phyloP scores from a whole-genome alignment of 2,797 vertebrate genomes.

The Delichon dasypus region DNA sequence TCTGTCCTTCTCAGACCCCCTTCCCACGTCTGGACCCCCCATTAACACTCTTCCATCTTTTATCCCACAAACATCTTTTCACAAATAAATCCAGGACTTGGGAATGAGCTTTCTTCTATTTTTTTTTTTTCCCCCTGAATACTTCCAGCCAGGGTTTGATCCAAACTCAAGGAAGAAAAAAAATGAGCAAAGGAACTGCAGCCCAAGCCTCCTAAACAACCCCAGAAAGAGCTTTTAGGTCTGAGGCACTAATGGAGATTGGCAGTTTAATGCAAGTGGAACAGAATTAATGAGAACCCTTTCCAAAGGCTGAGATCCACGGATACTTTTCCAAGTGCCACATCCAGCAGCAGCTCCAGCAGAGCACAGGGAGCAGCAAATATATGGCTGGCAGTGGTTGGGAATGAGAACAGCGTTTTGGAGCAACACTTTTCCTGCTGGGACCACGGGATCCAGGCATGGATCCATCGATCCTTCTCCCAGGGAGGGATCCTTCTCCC shows the following conservation, averaged over 20 bases:
- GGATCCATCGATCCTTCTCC: background rate
- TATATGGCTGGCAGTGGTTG: rapidly evolving
- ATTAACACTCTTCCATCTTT: background rate
- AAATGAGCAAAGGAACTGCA: background rate
- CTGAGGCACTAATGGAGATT: background rate
- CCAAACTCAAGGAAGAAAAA: background rate
- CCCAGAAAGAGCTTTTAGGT: background rate
- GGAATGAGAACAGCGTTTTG: background rate
- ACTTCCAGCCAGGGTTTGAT: background rate
- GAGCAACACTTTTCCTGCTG: background rate
- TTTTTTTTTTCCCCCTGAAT: background rate
- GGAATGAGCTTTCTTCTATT: background rate
- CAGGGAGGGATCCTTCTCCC: background rate
- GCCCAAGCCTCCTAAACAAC: background rate
- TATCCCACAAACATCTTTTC: background rate
- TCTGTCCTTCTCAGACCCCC: background rate
- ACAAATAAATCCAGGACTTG: background rate
- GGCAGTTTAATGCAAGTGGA: background rate
- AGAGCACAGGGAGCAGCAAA: background rate
- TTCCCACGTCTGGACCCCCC: background rate
- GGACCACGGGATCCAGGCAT: background rate
- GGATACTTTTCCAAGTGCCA: background rate
- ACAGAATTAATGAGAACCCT: background rate
- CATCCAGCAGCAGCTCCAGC: background rate
- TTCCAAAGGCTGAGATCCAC: background rate